Base-by-base conservation (phyloP, 2,113 vertebrate genomes). In the Vombatus ursinus region DNA sequence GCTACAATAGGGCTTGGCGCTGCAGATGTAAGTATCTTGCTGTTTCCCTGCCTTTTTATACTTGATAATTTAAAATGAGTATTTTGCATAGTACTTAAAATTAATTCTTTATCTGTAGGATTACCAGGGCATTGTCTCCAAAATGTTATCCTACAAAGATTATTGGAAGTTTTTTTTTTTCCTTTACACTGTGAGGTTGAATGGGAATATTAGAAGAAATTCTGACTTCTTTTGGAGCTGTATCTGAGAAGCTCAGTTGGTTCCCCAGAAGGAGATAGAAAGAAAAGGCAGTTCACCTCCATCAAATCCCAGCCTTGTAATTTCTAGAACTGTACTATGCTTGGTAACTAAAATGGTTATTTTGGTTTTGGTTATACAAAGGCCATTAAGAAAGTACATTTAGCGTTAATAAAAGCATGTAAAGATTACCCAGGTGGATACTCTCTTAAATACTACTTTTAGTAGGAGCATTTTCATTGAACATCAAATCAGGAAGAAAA, bases 71-170 rank as follows among this genome's bases (percentile, higher is more conserved):
- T 90, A 95, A 48, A 94, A 47, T 52, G 22, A 89, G 23, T 44
- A 92, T 90, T 95, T 92, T 94, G 8, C 54, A 93, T 91, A 90
- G 52, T 47, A 68, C 22, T 93, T 94, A 37, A 61, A 37, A 61
- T 93, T 95, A 91, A 89, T 93, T 91, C 61, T 95, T 89, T 89
- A 77, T 91, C 93, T 51, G 53, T 91, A 16, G 28, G 52, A 52
- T 93, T 89, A 50, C 47, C 93, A 68, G 93, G 49, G 91, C 22
- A 91, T n/a, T 94, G 31, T 54, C 92, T 93, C 68, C 47, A 94
- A 90, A 93, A 92, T 94, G n/a, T 77, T 96, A 44, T 14, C 25
- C 49, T 1, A 47, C 19, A 51, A 90, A 93, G 7, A 48, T 1
- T 92, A 25, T 92, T 50, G 91, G 93, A 57, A 57, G 54, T 53